A percentile compares a stretch with the other conserved stretches of the same genome.
Conservation (phyloP, 2,113 vertebrate species). For the Eurypyga helias region DNA sequence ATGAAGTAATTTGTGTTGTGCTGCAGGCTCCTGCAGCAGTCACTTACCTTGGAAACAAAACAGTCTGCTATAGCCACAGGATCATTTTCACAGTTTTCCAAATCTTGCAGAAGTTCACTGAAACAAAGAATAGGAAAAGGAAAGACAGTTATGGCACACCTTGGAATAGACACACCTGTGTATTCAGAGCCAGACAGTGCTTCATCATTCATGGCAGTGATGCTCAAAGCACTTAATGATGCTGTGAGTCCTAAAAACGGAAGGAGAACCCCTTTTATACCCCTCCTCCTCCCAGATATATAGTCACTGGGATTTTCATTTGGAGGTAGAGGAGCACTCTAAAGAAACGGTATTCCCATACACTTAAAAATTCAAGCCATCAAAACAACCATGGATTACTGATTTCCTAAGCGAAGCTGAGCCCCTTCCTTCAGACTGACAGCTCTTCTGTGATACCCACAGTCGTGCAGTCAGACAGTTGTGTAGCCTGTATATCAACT, state of each 20-base stretch:
- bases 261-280: background rate
- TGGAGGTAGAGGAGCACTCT: background rate
- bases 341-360: background rate
- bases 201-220: background rate
- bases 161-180: background rate
- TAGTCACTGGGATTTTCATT: background rate
- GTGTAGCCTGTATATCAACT: background rate
- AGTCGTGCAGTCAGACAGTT: background rate
- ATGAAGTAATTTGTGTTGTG: background rate
- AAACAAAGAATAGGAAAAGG: slow-evolving; percentile 3
- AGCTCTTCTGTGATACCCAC: background rate
- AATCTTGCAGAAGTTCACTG: slow-evolving; percentile 88
- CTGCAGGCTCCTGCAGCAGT: background rate
- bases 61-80: slow-evolving; percentile 91
- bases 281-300: background rate
- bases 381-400: background rate
- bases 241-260: background rate
- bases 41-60: slow-evolving; percentile 95
- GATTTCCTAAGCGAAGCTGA: background rate
- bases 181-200: background rate
- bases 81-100: slow-evolving; percentile 90
- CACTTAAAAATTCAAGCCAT: background rate
- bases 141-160: background rate
- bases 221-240: background rate
- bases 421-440: background rate